Conservation (phyloP, 2,888 invertebrate species). For the Troides aeacus region DNA sequence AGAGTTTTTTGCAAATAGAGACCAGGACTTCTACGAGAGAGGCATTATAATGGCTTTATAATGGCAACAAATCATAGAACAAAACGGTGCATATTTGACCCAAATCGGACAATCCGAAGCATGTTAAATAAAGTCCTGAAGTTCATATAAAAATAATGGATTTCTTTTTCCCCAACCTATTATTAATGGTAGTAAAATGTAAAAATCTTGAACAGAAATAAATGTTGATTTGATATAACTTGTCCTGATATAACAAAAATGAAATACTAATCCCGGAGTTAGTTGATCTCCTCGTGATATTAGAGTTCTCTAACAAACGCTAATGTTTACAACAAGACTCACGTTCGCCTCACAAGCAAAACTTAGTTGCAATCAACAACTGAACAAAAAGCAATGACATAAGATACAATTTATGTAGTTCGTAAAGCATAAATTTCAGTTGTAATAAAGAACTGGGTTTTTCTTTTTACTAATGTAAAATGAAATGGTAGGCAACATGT, state of each 20-base stretch:
- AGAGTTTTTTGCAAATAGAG: too few relatives aligned
- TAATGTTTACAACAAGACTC: constrained; percentile 70
- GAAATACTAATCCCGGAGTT: constrained; percentile 34
- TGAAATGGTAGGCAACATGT: constrained; percentile 2
- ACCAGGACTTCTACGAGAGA: too few relatives aligned
- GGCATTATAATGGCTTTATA: too few relatives aligned
- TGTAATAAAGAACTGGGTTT: neutral
- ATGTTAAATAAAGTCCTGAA: too few relatives aligned
- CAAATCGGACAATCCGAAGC: too few relatives aligned
- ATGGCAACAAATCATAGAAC: too few relatives aligned
- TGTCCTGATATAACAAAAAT: constrained; percentile 32
- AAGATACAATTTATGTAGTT: constrained; percentile 21
- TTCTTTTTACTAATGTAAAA: neutral
- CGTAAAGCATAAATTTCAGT: neutral
- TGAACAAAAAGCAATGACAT: constrained; percentile 38
- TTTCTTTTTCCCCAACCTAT: too few relatives aligned
- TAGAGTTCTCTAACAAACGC: constrained; percentile 51
- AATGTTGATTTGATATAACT: neutral
- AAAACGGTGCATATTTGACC: too few relatives aligned
- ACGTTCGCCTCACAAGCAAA: constrained; percentile 54
- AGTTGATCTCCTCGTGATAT: constrained; percentile 31
- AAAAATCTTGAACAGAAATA: neutral
- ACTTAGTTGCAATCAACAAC: constrained; percentile 45
- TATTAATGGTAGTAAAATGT: neutral
- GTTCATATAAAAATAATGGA: too few relatives aligned